Conservation (phyloP, 2,113 vertebrate species). For the Cyprinodon variegatus region DNA sequence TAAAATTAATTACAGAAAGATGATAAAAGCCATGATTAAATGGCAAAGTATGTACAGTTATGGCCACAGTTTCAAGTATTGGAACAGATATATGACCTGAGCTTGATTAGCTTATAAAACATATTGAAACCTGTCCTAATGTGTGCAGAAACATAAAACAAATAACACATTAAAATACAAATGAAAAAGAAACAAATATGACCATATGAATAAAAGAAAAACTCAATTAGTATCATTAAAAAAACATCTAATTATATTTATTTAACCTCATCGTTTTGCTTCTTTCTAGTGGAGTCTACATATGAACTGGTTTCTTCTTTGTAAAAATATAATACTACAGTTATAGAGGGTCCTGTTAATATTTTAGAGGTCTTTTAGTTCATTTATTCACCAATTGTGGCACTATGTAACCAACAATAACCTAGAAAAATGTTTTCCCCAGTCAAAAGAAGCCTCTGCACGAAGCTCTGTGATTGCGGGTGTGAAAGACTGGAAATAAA, state of each 20-base stretch:
- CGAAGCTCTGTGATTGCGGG: not conserved
- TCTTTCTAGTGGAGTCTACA: not conserved
- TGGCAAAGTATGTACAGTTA: no score
- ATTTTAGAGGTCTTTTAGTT: not conserved
- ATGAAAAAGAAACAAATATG: no score
- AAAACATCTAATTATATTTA: not conserved
- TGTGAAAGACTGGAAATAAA: constrained; percentile 14
- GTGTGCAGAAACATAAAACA: not conserved
- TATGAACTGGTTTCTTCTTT: not conserved
- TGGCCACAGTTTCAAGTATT: no score
- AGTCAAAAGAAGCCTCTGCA: not conserved
- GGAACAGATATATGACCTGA: no score
- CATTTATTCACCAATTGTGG: not conserved
- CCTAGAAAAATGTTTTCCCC: not conserved
- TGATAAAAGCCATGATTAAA: no score
- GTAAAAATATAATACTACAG: not conserved
- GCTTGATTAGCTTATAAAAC: no score
- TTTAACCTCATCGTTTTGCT: not conserved
- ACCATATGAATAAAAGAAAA: no score
- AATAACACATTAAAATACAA: not conserved
- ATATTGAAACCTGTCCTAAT: no score
- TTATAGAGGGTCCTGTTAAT: not conserved
- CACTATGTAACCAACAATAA: not conserved
- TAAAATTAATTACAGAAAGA: not conserved
- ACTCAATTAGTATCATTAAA: not conserved